These are phyloP conservation scores for Sceloporus undulatus DNA, from an alignment of 2,113 vertebrate genomes.

Conservation along the genomic window DNA sequence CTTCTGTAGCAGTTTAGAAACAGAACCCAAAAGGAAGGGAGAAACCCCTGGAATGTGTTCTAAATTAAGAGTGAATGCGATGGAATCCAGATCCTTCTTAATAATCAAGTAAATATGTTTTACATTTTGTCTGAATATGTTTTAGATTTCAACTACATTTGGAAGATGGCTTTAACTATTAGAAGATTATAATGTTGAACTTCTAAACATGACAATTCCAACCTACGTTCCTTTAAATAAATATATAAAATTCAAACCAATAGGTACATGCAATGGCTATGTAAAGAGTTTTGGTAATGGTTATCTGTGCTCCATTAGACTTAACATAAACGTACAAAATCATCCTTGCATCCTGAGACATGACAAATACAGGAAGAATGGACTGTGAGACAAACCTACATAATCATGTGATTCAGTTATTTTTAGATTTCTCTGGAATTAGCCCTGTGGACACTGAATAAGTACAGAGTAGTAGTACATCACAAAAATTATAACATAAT, in stretches of 20 bases:
- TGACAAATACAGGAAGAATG: conserved; percentile 15
- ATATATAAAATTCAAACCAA: conserved; percentile 66
- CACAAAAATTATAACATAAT: conserved; percentile 5
- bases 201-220: conserved; percentile 67
- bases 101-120: conserved; percentile 77
- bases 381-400: neutral
- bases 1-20: conserved; percentile 64
- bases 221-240: conserved; percentile 69
- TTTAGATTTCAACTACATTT: conserved; percentile 72
- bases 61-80: conserved; percentile 77
- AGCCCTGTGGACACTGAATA: neutral
- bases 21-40: conserved; percentile 68
- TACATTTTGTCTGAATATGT: conserved; percentile 76
- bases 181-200: conserved; percentile 69
- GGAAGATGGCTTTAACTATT: conserved; percentile 68
- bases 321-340: conserved; percentile 45
- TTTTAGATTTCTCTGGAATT: conserved; percentile 17
- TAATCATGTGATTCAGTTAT: neutral
- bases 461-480: neutral
- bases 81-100: conserved; percentile 73
- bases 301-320: conserved; percentile 58
- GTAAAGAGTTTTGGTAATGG: conserved; percentile 43
- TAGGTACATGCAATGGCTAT: neutral
- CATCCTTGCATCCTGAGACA: conserved; percentile 36
- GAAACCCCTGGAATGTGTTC: conserved; percentile 76